phyloP scores from a whole-genome alignment of 2,113 vertebrate species.

The Python bivittatus region DNA sequence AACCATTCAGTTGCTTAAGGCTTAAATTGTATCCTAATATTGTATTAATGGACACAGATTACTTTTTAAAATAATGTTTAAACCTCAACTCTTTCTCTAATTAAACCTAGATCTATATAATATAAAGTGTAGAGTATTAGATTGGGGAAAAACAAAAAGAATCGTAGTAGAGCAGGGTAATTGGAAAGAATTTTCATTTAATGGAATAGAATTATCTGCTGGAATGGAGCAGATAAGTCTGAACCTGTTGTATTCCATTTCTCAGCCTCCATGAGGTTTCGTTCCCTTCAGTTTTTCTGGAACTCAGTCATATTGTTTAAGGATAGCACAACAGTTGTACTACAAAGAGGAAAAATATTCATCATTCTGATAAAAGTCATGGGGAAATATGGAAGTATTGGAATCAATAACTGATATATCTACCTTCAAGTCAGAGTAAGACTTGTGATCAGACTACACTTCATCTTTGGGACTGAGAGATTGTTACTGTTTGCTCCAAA shows the following conservation, averaged over 20 bases:
- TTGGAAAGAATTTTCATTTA: not conserved
- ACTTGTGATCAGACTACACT: not conserved
- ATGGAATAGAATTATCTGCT: not conserved
- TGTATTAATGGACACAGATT: not conserved
- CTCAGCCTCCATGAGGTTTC: not conserved
- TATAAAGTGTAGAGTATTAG: not conserved
- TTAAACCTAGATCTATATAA: not conserved
- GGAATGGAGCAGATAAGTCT: not conserved
- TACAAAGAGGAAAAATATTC: not conserved
- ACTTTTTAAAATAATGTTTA: not conserved
- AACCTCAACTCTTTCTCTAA: not conserved
- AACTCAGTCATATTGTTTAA: not conserved
- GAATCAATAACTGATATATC: not conserved
- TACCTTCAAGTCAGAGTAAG: not conserved
- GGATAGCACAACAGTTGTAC: not conserved
- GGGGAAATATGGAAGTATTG: not conserved
- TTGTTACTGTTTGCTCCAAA: not conserved
- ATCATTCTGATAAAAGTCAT: not conserved
- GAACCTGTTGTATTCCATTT: not conserved
- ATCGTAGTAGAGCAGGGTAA: not conserved
- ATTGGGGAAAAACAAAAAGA: not conserved
- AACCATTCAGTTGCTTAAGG: conserved; percentile 11
- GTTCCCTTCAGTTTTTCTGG: not conserved
- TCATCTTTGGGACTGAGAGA: not conserved
- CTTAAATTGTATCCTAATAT: conserved; percentile 15